Percentiles rank a stretch among this genome's conserved stretches.
These are phyloP conservation scores for Hyles euphorbiae DNA, from an alignment of 1,140 invertebrate species.

Conservation along the genomic window DNA sequence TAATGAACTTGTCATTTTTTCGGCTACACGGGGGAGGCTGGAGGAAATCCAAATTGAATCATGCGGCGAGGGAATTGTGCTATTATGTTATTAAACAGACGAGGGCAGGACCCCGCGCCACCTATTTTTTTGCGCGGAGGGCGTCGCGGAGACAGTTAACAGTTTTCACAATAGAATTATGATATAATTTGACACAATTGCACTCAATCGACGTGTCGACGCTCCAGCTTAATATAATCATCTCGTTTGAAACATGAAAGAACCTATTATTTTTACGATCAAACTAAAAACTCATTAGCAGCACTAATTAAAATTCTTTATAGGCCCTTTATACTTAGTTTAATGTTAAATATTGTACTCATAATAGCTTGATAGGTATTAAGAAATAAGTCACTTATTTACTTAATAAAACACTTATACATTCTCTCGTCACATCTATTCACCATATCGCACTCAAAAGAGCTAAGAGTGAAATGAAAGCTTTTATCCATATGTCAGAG, in stretches of 20 bases:
- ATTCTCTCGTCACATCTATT: too few species aligned
- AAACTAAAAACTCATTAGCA: neutral
- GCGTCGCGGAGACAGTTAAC: constrained; percentile 69
- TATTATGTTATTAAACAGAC: constrained; percentile 77
- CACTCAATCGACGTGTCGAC: constrained; percentile 3
- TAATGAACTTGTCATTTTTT: constrained; percentile 76
- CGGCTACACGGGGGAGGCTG: constrained; percentile 66
- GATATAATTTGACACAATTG: constrained; percentile 71
- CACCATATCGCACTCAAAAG: constrained; percentile 63
- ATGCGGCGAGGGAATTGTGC: constrained; percentile 77
- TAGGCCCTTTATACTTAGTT: neutral
- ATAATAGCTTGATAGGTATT: too few species aligned
- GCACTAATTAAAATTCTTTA: neutral
- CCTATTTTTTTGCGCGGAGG: constrained; percentile 61
- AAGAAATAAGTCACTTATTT: too few species aligned
- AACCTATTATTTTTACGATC: neutral
- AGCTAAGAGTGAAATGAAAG: constrained; percentile 73
- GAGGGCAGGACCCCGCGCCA: constrained; percentile 70
- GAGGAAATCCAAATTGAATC: constrained; percentile 77
- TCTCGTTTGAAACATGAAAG: neutral
- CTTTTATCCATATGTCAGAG: constrained; percentile 75
- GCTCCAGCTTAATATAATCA: neutral
- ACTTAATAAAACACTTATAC: too few species aligned
- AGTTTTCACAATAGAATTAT: constrained; percentile 75
- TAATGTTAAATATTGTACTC: too few species aligned